Evolutionary conservation across 2,888 invertebrate species (phyloP).

Genomic region (Conistra vaccinii): DNA sequence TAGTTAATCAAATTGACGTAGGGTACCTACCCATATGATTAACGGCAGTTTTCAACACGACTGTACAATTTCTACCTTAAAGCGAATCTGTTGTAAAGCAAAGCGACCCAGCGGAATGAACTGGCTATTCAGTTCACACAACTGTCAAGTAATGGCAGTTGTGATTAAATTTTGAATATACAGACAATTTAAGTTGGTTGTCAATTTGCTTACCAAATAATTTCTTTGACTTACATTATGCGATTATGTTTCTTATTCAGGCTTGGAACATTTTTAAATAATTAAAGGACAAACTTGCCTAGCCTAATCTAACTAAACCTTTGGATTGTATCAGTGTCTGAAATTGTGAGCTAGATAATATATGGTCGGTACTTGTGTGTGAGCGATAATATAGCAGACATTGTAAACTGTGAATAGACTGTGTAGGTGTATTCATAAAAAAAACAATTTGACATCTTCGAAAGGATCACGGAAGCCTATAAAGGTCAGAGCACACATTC

Average conservation of each 20-base stretch:
- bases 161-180: too few relatives aligned
- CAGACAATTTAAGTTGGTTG: background rate
- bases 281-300: background rate
- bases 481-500: conserved; percentile 48
- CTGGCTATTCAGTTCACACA: background rate
- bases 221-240: background rate
- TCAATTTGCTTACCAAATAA: background rate
- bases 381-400: background rate
- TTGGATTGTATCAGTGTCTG: background rate
- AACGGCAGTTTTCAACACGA: too few relatives aligned
- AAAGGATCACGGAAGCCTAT: conserved; percentile 17
- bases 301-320: background rate
- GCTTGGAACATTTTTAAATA: background rate
- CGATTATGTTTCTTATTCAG: background rate
- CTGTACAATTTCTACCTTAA: too few relatives aligned
- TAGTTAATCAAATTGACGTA: background rate
- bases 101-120: too few relatives aligned
- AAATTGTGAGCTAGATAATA: background rate
- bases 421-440: conserved; percentile 30
- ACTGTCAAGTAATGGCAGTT: background rate
- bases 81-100: too few relatives aligned
- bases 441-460: conserved; percentile 39
- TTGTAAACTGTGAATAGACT: too few relatives aligned
- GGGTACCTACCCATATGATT: too few relatives aligned
- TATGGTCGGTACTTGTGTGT: background rate